A percentile compares a stretch with the other conserved stretches of the same genome.
phyloP scores from a whole-genome alignment of 2,888 invertebrate species.

The Drosophila subquinaria region DNA sequence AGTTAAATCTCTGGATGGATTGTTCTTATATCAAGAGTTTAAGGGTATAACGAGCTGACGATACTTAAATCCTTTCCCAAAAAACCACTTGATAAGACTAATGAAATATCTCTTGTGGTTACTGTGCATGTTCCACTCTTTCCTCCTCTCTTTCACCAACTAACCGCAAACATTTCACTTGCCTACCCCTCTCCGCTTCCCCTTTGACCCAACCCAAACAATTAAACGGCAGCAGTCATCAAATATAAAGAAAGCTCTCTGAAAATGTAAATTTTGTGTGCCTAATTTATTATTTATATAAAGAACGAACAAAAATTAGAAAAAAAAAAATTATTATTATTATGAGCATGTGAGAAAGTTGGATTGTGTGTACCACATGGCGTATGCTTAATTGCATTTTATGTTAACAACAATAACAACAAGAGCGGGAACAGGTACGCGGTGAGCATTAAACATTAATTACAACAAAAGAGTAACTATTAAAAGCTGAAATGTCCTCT shows the following conservation, averaged over 20 bases:
- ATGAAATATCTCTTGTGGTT: constrained; percentile 59
- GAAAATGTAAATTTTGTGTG: constrained; percentile 40
- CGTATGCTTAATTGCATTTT: constrained; percentile 74
- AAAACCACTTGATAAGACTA: constrained; percentile 40
- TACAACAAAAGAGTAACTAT: constrained; percentile 51
- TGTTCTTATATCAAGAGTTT: neutral
- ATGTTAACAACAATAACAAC: constrained; percentile 54
- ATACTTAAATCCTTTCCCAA: neutral
- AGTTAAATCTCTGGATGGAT: too few species aligned
- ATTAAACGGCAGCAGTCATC: constrained; percentile 25
- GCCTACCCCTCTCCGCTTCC: neutral
- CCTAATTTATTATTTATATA: constrained; percentile 73
- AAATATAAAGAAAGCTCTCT: constrained; percentile 19
- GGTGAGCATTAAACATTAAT: constrained; percentile 43
- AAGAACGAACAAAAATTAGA: constrained; percentile 19
- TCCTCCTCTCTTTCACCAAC: constrained; percentile 23
- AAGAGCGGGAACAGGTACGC: constrained; percentile 8
- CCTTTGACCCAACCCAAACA: constrained; percentile 12
- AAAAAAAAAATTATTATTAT: neutral
- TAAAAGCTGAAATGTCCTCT: constrained; percentile 42
- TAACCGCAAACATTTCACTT: constrained; percentile 66
- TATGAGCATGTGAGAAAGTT: constrained; percentile 18
- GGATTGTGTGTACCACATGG: constrained; percentile 50
- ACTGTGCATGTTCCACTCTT: neutral
- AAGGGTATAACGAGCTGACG: neutral